A percentile compares a stretch with the other conserved stretches of the same genome.
Conservation (phyloP, 2,797 vertebrate genomes). For the Trematocara caparti region DNA sequence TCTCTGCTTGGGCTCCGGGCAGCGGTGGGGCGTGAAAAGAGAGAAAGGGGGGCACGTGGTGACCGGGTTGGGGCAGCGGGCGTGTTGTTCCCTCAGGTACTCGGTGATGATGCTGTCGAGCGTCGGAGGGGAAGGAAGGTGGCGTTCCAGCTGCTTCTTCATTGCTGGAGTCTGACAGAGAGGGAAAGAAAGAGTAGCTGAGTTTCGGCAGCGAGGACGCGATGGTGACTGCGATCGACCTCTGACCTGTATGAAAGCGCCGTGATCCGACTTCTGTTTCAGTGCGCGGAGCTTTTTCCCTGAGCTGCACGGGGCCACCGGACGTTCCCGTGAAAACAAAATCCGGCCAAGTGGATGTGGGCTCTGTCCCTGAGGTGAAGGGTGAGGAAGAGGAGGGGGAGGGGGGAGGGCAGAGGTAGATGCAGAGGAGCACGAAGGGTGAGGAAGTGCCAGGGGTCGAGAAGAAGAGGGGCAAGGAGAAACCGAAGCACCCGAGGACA, state of each 20-base stretch:
- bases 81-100: slow-evolving; percentile 94
- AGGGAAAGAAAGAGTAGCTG: not conserved
- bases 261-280: slow-evolving; percentile 94
- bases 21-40: slow-evolving; percentile 94
- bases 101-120: slow-evolving; percentile 97
- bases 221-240: not conserved
- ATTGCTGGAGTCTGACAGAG: slow-evolving; percentile 88
- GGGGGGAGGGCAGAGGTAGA: not conserved
- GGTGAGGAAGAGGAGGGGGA: not conserved
- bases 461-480: not conserved
- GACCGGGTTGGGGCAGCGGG: slow-evolving; percentile 95
- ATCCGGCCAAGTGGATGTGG: slow-evolving; percentile 88
- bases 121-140: slow-evolving; percentile 88
- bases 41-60: slow-evolving; percentile 96
- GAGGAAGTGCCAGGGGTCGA: slow-evolving; percentile 51
- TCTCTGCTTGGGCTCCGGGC: slow-evolving; percentile 95
- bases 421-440: slow-evolving; percentile 27
- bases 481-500: not conserved
- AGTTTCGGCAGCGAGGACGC: not conserved
- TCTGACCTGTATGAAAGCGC: slow-evolving; percentile 83
- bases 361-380: slow-evolving; percentile 41
- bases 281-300: slow-evolving; percentile 85
- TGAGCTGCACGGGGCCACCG: slow-evolving; percentile 58
- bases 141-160: slow-evolving; percentile 91
- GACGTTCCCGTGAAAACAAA: slow-evolving; percentile 88